Evolutionary conservation across 2,113 vertebrate genomes (phyloP).

Genomic region (Tachysurus fulvidraco): DNA sequence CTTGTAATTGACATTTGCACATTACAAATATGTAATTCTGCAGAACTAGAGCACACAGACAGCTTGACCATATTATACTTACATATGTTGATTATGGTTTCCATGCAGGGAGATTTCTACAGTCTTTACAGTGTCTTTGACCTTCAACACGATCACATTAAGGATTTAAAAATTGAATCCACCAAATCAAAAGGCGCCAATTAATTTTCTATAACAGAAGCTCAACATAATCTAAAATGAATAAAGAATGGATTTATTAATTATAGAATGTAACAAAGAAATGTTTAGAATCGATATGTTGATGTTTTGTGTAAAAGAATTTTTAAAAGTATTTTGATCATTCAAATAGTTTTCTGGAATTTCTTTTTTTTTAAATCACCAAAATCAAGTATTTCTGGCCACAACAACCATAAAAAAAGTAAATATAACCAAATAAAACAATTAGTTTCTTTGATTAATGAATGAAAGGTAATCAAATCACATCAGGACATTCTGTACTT

Average conservation of each 20-base stretch:
- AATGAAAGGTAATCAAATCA: no score
- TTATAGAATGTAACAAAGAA: not conserved
- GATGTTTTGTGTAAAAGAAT: not conserved
- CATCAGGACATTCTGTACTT: not conserved
- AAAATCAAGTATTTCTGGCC: no score
- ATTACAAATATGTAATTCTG: not conserved
- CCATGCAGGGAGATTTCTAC: no score
- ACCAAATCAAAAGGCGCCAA: not conserved
- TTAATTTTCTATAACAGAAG: no score
- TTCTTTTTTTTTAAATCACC: no score
- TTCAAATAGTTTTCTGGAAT: no score
- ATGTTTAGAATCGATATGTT: not conserved
- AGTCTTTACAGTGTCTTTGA: not conserved
- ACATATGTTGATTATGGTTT: not conserved
- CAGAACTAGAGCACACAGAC: not conserved
- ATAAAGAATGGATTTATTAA: not conserved
- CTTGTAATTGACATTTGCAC: not conserved
- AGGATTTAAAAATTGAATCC: no score
- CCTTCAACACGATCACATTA: not conserved
- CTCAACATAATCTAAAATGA: not conserved
- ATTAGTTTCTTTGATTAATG: no score
- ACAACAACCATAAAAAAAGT: no score
- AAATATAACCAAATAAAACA: no score
- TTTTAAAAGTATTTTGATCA: no score
- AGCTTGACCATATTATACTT: not conserved